Conservation (phyloP, 2,113 vertebrate genomes). For the Phalacrocorax pelagicus region DNA sequence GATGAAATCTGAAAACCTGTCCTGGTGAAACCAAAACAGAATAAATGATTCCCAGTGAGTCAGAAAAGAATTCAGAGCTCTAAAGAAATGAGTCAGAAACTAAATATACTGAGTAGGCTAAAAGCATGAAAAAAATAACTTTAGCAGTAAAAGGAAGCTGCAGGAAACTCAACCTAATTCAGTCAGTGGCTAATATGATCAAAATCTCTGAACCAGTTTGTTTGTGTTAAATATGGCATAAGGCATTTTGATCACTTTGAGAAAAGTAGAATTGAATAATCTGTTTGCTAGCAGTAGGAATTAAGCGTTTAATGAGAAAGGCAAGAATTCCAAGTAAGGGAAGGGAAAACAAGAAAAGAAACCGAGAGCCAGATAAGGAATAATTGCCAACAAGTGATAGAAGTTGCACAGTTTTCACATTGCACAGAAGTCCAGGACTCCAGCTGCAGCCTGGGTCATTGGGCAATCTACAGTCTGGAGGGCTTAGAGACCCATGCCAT, state of each 20-base stretch:
- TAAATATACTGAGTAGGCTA: slow-evolving; percentile 69
- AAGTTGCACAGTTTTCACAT: not conserved
- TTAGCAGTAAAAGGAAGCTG: slow-evolving; percentile 44
- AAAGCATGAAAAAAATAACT: slow-evolving; percentile 47
- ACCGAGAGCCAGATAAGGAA: not conserved
- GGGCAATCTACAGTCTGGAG: not conserved
- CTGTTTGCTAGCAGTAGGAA: not conserved
- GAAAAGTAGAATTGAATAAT: not conserved
- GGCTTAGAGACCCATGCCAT: not conserved
- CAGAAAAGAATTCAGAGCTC: slow-evolving; percentile 60
- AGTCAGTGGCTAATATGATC: slow-evolving; percentile 51
- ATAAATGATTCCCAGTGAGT: slow-evolving; percentile 70
- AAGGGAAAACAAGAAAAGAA: not conserved
- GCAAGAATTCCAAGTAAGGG: not conserved
- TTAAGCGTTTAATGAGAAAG: not conserved
- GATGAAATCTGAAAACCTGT: slow-evolving; percentile 59
- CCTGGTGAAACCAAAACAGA: slow-evolving; percentile 58
- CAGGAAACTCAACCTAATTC: slow-evolving; percentile 49
- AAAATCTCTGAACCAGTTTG: slow-evolving; percentile 14
- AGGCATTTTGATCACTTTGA: not conserved
- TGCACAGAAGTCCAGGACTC: not conserved
- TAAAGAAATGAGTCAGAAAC: slow-evolving; percentile 78
- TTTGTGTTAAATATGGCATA: not conserved
- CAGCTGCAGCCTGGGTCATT: not conserved
- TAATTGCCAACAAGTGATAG: not conserved